phyloP scores from a whole-genome alignment of 2,113 vertebrate species.

The Ia io region DNA sequence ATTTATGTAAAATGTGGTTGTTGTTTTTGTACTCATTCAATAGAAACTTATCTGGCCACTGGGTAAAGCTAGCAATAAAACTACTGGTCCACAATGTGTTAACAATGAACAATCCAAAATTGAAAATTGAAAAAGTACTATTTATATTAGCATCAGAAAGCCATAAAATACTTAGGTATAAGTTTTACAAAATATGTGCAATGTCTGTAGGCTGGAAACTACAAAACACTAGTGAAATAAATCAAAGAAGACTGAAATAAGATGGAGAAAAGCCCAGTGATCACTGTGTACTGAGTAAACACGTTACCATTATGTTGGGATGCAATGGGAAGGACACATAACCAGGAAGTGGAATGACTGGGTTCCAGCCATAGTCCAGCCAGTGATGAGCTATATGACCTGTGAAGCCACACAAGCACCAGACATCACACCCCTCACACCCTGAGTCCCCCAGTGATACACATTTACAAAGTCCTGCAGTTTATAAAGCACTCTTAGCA shows the following conservation, averaged over 20 bases:
- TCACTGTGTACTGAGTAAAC: neutral
- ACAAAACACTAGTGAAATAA: neutral
- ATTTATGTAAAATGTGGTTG: too few relatives aligned
- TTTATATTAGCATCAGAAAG: neutral
- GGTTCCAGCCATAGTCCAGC: neutral
- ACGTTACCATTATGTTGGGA: rapidly evolving
- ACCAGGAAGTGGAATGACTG: neutral
- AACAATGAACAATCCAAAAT: neutral
- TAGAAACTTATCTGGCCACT: too few relatives aligned
- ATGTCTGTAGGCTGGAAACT: neutral
- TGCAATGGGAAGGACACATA: neutral
- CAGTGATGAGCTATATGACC: neutral
- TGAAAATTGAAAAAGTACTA: neutral
- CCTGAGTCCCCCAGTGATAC: too few relatives aligned
- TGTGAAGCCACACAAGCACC: neutral
- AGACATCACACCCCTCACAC: neutral
- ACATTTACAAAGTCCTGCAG: neutral
- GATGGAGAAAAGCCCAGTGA: neutral
- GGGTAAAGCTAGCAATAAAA: too few relatives aligned
- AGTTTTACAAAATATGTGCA: neutral
- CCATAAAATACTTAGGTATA: neutral
- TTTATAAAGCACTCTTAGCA: neutral
- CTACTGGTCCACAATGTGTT: too few relatives aligned
- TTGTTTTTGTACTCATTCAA: too few relatives aligned
- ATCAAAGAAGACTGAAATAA: neutral